Conservation (phyloP, 2,888 invertebrate species). For the Coecobrya sp. region DNA sequence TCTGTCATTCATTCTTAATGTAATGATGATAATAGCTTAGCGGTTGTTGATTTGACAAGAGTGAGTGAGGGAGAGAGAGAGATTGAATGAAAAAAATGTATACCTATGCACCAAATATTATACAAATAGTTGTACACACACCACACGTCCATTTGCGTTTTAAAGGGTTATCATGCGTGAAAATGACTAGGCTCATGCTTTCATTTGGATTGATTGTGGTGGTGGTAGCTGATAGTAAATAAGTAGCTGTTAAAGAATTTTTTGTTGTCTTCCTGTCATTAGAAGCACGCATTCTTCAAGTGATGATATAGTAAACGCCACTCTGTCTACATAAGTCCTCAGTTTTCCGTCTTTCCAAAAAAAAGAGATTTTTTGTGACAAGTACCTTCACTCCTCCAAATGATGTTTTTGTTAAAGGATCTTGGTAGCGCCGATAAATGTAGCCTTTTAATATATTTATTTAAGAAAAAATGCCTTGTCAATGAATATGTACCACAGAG, state of each 20-base stretch:
- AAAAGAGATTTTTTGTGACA: slow-evolving; percentile 51
- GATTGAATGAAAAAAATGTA: slow-evolving; percentile 13
- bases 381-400: slow-evolving; percentile 18
- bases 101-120: neutral
- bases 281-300: slow-evolving; percentile 42
- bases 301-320: neutral
- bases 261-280: slow-evolving; percentile 70
- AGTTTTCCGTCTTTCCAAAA: slow-evolving; percentile 16
- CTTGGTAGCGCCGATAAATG: slow-evolving; percentile 54
- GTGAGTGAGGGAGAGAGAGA: neutral
- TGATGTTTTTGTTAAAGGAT: neutral
- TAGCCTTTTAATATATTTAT: slow-evolving; percentile 46
- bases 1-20: slow-evolving; percentile 24
- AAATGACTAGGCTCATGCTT: slow-evolving; percentile 68
- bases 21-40: slow-evolving; percentile 30
- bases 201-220: slow-evolving; percentile 72
- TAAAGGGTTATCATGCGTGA: slow-evolving; percentile 63
- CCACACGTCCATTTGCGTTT: slow-evolving; percentile 52
- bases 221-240: neutral
- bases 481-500: slow-evolving; percentile 3
- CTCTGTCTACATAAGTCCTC: slow-evolving; percentile 7
- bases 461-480: neutral
- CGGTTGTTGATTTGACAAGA: slow-evolving; percentile 62
- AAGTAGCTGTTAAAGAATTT: slow-evolving; percentile 21
- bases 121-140: neutral